phyloP scores from a whole-genome alignment of 2,888 invertebrate genomes.

The Lypha dubia region DNA sequence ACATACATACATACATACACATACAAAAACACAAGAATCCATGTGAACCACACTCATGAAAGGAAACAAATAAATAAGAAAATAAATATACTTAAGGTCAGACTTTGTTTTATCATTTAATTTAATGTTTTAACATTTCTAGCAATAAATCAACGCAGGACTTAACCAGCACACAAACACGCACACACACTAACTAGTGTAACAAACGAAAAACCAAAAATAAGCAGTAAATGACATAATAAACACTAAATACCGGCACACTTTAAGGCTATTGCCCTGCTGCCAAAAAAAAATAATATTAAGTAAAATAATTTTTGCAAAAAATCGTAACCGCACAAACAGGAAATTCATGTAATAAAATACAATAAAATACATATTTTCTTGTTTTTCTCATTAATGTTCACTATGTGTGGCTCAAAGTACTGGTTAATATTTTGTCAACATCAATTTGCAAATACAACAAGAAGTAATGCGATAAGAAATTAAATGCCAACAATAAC shows the following conservation, averaged over 20 bases:
- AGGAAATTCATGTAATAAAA: slow-evolving; percentile 19
- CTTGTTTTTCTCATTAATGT: slow-evolving; percentile 54
- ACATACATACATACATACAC: not conserved
- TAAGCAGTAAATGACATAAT: slow-evolving; percentile 14
- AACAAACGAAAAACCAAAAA: no score
- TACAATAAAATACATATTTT: slow-evolving; percentile 28
- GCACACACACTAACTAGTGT: not conserved
- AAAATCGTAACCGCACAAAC: not conserved
- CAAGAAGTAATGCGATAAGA: slow-evolving; percentile 37
- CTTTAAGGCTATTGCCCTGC: slow-evolving; percentile 30
- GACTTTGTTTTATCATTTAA: slow-evolving; percentile 57
- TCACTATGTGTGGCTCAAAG: slow-evolving; percentile 69
- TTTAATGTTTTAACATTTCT: slow-evolving; percentile 58
- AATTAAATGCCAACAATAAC: not conserved
- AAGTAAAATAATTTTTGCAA: slow-evolving; percentile 19
- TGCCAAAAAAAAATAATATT: not conserved
- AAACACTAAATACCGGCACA: slow-evolving; percentile 37
- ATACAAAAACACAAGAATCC: not conserved
- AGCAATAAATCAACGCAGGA: slow-evolving; percentile 52
- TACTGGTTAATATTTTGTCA: slow-evolving; percentile 80
- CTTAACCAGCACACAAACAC: slow-evolving; percentile 1
- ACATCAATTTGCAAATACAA: slow-evolving; percentile 78
- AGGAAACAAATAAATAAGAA: slow-evolving; percentile 13
- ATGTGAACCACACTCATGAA: not conserved
- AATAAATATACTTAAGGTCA: slow-evolving; percentile 57